A percentile compares a stretch with the other conserved stretches of the same genome.
phyloP scores from a whole-genome alignment of 1,140 invertebrate species.

The Acyrthosiphon pisum region DNA sequence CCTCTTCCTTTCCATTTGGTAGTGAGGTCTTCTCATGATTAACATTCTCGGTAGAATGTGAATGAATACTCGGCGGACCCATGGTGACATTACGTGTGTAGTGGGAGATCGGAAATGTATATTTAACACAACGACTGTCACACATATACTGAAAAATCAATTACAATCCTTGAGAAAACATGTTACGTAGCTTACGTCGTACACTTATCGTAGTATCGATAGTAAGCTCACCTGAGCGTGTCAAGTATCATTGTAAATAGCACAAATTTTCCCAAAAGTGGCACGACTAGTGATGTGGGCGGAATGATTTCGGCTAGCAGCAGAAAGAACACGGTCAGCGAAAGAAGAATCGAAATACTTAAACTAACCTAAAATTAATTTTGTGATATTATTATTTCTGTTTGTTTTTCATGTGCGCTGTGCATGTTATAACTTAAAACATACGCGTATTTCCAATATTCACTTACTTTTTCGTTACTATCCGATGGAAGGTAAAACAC shows the following conservation, averaged over 20 bases:
- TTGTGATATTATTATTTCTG: not conserved
- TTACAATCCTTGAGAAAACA: conserved; percentile 64
- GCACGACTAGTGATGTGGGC: conserved; percentile 97
- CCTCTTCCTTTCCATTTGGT: conserved; percentile 79
- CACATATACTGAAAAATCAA: conserved; percentile 82
- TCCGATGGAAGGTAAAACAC: conserved; percentile 99
- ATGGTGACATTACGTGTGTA: conserved; percentile 92
- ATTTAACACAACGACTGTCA: conserved; percentile 97
- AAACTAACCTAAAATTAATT: conserved; percentile 77
- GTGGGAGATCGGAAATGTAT: conserved; percentile 94
- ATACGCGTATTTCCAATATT: not conserved
- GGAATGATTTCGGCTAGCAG: conserved; percentile 98
- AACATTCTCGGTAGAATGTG: conserved; percentile 86
- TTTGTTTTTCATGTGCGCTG: not conserved
- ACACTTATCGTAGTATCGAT: not conserved
- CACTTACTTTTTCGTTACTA: conserved; percentile 95
- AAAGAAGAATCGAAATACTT: conserved; percentile 98
- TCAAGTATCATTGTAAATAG: conserved; percentile 99
- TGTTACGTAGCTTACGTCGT: not conserved
- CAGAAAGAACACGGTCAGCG: conserved; percentile 99
- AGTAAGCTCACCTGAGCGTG: conserved; percentile 83
- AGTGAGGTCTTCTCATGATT: conserved; percentile 83
- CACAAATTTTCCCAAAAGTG: conserved; percentile 97
- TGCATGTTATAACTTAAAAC: not conserved
- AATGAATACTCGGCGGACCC: conserved; percentile 91